Base-by-base conservation (phyloP, 2,888 invertebrate species). In the Pristionchus exspectatus region DNA sequence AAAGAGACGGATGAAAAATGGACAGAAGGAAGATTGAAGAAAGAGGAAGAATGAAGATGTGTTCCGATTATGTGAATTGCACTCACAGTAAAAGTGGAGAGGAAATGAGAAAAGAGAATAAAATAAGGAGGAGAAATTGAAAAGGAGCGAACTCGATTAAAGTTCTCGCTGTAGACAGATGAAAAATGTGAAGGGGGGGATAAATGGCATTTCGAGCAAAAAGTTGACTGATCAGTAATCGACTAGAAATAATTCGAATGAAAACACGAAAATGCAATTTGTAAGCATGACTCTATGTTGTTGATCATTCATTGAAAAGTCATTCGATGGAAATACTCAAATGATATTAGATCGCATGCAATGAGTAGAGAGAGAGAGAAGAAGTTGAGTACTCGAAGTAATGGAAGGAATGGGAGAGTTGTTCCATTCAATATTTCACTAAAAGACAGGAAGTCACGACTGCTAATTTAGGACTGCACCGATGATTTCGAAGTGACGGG, bases 91-190 rank as follows among this genome's bases (percentile, higher is more conserved):
- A 44, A 33, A 44, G 59, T 27, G 44, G 14, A 54, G 44, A 21
- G 27, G 59, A 59, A 83, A 59, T 54, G 84, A 84, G 84, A 84
- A 59, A 44, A 1, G 54, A 84, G 18, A n/a, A 84, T 27, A 54
- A 59, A 54, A 14, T n/a, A 54, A 84, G 54, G 54, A 59, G 44
- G 56, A 84, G 56, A 84, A 59, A 84, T 12, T 77, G 24, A 24
- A 77, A 77, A 77, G 44, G 77, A 77, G 24, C 18, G 77, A 77
- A 77, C 77, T 77, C 77, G 77, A 77, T 77, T 77, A 77, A 44
- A 77, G 38, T 44, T 5, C 38, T 5, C 21, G 30, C 7, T 44
- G 77, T 27, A 72, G 69, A 72, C 69, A 72, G 69, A 77, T 77
- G 77, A 44, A 77, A 44, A 74, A 24, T 24, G 44, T 44, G 77